These are phyloP conservation scores for Gymnothorax javanicus DNA, from an alignment of 2,797 vertebrate species.

Conservation along the genomic window DNA sequence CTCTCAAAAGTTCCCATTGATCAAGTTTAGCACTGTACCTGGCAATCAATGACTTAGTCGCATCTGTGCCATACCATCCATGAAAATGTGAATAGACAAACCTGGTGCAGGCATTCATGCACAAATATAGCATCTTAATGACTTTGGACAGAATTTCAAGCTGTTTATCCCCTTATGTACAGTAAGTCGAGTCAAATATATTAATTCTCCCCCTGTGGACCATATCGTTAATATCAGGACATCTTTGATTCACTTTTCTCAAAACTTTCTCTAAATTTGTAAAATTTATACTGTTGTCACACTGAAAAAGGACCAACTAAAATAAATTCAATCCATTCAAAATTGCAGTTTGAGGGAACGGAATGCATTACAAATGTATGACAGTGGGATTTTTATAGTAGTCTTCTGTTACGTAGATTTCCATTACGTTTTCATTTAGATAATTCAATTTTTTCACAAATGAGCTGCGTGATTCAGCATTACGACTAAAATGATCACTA, in stretches of 20 bases:
- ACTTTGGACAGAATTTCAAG: conserved; percentile 56
- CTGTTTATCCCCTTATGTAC: conserved; percentile 45
- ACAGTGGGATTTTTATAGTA: neutral
- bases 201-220: conserved; percentile 60
- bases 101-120: conserved; percentile 51
- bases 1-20: neutral
- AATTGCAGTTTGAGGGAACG: neutral
- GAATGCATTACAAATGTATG: neutral
- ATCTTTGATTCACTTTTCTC: conserved; percentile 26
- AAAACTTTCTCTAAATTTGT: neutral
- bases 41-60: conserved; percentile 33
- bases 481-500: conserved; percentile 11
- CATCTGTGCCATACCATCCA: conserved; percentile 42
- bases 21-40: conserved; percentile 10
- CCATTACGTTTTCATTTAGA: neutral
- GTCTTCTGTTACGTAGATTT: neutral
- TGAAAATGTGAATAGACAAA: conserved; percentile 58
- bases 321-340: neutral
- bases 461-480: neutral
- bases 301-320: neutral
- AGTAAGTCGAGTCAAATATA: conserved; percentile 61
- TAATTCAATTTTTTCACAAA: conserved; percentile 14
- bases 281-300: neutral
- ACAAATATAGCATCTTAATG: conserved; percentile 55
- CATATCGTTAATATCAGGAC: conserved; percentile 47